Conservation (phyloP, 2,797 vertebrate species). For the Ispidina lecontei region DNA sequence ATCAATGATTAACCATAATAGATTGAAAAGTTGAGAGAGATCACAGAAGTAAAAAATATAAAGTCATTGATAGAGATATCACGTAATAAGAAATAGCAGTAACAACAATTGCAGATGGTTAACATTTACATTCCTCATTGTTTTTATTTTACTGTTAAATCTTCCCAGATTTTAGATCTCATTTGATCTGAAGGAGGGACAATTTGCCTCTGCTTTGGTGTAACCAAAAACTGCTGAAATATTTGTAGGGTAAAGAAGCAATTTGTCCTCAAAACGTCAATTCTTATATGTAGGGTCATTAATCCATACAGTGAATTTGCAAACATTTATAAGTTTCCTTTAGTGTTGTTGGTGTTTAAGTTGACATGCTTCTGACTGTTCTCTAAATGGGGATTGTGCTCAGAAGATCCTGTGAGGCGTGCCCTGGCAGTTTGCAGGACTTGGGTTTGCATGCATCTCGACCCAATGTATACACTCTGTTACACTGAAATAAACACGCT, state of each 20-base stretch:
- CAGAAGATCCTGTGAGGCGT: neutral
- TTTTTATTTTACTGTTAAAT: constrained; percentile 81
- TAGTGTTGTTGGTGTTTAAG: constrained; percentile 3
- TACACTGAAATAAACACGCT: neutral
- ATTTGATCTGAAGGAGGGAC: constrained; percentile 79
- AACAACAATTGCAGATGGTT: constrained; percentile 80
- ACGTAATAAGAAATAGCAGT: constrained; percentile 67
- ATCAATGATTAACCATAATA: constrained; percentile 76
- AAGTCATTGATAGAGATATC: constrained; percentile 62
- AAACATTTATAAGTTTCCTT: constrained; percentile 56
- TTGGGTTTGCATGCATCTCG: neutral
- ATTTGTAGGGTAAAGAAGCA: constrained; percentile 55
- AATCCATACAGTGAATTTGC: constrained; percentile 57
- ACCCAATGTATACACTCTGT: neutral
- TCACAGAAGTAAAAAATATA: constrained; percentile 61
- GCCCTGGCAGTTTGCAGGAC: neutral
- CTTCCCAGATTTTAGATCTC: constrained; percentile 78
- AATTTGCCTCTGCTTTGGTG: constrained; percentile 63
- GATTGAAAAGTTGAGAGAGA: constrained; percentile 66
- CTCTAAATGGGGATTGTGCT: neutral
- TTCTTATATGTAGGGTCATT: constrained; percentile 64
- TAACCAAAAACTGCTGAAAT: constrained; percentile 67
- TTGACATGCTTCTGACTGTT: constrained; percentile 7
- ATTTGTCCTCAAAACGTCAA: constrained; percentile 68
- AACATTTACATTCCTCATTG: constrained; percentile 73